phyloP scores from a whole-genome alignment of 2,113 vertebrate species.

The Microtus ochrogaster region DNA sequence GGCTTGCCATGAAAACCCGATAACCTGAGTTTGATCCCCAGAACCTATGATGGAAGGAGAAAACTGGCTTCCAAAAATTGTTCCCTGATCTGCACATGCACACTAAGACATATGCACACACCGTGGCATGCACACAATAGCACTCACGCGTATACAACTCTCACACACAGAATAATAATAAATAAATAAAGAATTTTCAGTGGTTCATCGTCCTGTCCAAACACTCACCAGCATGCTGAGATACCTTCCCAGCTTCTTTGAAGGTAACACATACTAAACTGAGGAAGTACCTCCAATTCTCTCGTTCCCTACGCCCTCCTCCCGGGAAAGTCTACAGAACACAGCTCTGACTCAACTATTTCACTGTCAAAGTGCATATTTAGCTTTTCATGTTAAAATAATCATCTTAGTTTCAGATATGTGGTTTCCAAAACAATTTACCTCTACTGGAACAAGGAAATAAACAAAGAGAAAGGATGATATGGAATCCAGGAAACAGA shows the following conservation, averaged over 20 bases:
- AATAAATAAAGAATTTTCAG: background rate
- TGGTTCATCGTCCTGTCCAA: background rate
- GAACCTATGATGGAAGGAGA: background rate
- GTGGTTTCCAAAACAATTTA: conserved; percentile 25
- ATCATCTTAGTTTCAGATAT: conserved; percentile 56
- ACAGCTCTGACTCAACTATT: background rate
- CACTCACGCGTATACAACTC: background rate
- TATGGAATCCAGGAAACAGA: conserved; percentile 41
- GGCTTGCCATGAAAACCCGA: background rate
- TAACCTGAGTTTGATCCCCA: background rate
- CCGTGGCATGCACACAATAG: background rate
- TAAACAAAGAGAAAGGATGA: conserved; percentile 47
- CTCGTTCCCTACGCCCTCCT: background rate
- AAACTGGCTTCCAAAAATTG: background rate
- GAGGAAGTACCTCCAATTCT: background rate
- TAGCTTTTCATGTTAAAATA: conserved; percentile 52
- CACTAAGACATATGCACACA: background rate
- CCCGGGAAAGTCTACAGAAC: background rate
- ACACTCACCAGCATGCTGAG: background rate
- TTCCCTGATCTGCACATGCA: background rate
- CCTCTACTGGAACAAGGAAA: conserved; percentile 42
- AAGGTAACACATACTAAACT: background rate
- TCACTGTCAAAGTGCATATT: conserved; percentile 26
- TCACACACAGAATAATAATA: background rate
- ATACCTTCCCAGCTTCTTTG: background rate